These are phyloP conservation scores for Hirudinaria manillensis DNA, from an alignment of 2,888 invertebrate genomes.

Conservation along the genomic window DNA sequence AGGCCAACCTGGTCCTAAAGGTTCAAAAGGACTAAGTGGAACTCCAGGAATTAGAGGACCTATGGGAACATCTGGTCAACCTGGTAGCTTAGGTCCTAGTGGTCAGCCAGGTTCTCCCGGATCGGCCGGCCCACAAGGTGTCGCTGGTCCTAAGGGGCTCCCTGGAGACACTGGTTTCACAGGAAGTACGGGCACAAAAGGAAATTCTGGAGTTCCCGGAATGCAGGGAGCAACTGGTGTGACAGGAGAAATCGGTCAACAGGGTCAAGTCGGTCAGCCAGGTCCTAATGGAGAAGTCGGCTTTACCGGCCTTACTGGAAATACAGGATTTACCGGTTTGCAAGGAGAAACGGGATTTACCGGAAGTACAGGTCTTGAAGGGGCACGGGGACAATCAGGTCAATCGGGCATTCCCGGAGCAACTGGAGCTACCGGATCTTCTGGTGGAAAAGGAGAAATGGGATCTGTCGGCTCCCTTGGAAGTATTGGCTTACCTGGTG, in stretches of 20 bases:
- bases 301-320: constrained; percentile 29
- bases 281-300: constrained; percentile 33
- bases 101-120: constrained; percentile 29
- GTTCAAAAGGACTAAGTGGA: constrained; percentile 30
- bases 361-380: constrained; percentile 33
- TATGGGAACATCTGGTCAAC: constrained; percentile 19
- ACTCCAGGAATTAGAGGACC: constrained; percentile 25
- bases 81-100: constrained; percentile 10
- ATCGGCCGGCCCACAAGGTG: constrained; percentile 12
- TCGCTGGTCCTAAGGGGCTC: not conserved
- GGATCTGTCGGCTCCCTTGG: constrained; percentile 30
- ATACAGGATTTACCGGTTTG: constrained; percentile 32
- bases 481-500: constrained; percentile 7
- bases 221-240: constrained; percentile 14
- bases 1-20: constrained; percentile 32
- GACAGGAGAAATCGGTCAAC: constrained; percentile 32
- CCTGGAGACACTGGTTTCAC: constrained; percentile 16
- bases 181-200: constrained; percentile 21
- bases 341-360: constrained; percentile 32
- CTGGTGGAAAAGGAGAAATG: constrained; percentile 28
- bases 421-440: constrained; percentile 25
- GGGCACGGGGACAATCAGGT: constrained; percentile 32
- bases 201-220: constrained; percentile 11
- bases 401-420: constrained; percentile 31
- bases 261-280: constrained; percentile 32